Percentiles rank a stretch among this genome's conserved stretches.
Conservation (phyloP, 2,888 invertebrate species). For the Melanostoma mellinum region DNA sequence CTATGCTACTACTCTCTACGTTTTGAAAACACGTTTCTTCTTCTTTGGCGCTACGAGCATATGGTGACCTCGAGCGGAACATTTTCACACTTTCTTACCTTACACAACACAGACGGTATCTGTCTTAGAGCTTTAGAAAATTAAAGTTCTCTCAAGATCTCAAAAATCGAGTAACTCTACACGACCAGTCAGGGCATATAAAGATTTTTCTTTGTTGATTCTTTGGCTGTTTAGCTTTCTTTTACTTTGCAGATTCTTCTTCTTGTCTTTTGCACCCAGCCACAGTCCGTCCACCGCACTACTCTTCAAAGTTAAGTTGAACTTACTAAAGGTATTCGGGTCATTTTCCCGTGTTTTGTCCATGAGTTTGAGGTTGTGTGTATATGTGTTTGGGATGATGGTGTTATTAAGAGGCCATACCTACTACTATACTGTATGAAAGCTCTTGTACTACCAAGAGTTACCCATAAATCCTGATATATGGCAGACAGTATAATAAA, state of each 20-base stretch:
- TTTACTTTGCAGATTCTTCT: conserved; percentile 26
- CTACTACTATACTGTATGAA: conserved; percentile 46
- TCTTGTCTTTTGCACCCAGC: neutral
- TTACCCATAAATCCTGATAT: conserved; percentile 72
- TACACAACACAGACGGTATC: too few species aligned
- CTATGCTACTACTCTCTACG: too few species aligned
- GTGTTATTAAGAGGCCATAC: conserved; percentile 52
- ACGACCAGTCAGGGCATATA: neutral
- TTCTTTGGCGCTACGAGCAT: too few species aligned
- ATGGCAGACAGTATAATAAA: conserved; percentile 71
- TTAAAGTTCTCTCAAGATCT: too few species aligned
- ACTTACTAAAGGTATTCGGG: neutral
- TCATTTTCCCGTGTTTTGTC: neutral
- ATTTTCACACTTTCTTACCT: too few species aligned
- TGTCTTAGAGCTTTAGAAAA: too few species aligned
- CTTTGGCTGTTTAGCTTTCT: conserved; percentile 40
- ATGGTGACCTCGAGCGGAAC: too few species aligned
- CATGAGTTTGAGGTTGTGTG: neutral
- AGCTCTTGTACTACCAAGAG: conserved; percentile 49
- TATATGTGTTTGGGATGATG: neutral
- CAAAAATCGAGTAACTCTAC: neutral
- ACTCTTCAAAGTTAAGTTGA: conserved; percentile 24
- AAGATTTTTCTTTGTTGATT: neutral
- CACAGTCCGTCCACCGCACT: neutral
- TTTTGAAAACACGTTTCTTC: too few species aligned